Conservation (phyloP, 2,797 vertebrate species). For the Moxostoma hubbsi region DNA sequence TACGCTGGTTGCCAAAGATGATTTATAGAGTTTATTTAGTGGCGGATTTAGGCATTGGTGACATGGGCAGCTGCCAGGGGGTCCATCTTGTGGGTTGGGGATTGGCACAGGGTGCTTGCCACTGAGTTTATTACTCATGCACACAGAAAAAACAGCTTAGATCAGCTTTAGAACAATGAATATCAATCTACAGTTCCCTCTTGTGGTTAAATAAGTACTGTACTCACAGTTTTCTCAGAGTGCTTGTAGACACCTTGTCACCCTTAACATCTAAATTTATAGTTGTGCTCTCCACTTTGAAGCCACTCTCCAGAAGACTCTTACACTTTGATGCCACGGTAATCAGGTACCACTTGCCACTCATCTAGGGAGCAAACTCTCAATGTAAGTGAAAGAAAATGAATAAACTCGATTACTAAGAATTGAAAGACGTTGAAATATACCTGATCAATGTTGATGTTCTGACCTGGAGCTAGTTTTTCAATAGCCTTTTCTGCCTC, state of each 20-base stretch:
- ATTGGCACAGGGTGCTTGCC: too few relatives aligned
- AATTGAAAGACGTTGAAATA: slow-evolving; percentile 3
- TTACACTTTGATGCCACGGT: slow-evolving; percentile 80
- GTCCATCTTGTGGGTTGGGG: too few relatives aligned
- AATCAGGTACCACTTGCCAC: slow-evolving; percentile 83
- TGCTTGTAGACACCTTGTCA: slow-evolving; percentile 68
- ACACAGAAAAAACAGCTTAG: neutral
- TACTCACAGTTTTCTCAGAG: slow-evolving; percentile 85
- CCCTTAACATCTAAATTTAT: slow-evolving; percentile 57
- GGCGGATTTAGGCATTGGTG: too few relatives aligned
- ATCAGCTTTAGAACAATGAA: neutral
- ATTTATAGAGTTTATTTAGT: too few relatives aligned
- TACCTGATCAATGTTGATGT: slow-evolving; percentile 72
- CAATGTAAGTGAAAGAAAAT: too few relatives aligned
- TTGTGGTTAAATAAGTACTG: neutral
- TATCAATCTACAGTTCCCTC: neutral
- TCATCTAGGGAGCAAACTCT: slow-evolving; percentile 75
- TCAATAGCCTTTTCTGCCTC: slow-evolving; percentile 60
- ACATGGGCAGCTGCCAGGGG: too few relatives aligned
- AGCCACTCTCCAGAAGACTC: slow-evolving; percentile 78
- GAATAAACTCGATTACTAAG: neutral
- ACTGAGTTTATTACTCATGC: too few relatives aligned
- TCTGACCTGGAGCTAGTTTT: slow-evolving; percentile 52
- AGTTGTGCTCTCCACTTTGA: slow-evolving; percentile 79
- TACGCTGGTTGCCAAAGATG: neutral